A percentile compares a stretch with the other conserved stretches of the same genome.
These are phyloP conservation scores for Acanthosoma haemorrhoidale DNA, from an alignment of 2,888 invertebrate species.

Conservation along the genomic window DNA sequence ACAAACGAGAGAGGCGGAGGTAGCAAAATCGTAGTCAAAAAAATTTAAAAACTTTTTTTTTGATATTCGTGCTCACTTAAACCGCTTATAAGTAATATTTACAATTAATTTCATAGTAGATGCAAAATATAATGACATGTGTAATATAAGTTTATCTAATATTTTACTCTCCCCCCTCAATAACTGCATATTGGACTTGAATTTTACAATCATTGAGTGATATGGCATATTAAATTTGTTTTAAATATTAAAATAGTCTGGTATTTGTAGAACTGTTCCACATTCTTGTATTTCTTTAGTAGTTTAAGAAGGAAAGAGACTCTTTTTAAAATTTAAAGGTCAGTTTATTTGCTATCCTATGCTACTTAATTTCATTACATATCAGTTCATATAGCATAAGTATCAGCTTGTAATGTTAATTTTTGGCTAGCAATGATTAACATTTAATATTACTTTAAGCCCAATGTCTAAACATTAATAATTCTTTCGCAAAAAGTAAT, in stretches of 20 bases:
- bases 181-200: slow-evolving; percentile 40
- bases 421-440: too few species aligned
- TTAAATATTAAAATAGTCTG: slow-evolving; percentile 29
- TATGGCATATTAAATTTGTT: slow-evolving; percentile 35
- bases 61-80: slow-evolving; percentile 39
- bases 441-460: too few species aligned
- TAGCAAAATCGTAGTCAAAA: slow-evolving; percentile 39
- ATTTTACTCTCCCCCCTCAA: slow-evolving; percentile 36
- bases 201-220: slow-evolving; percentile 37
- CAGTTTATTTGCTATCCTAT: background rate
- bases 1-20: slow-evolving; percentile 70
- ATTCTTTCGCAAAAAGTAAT: too few species aligned
- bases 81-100: slow-evolving; percentile 38
- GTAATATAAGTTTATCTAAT: slow-evolving; percentile 32
- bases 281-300: slow-evolving; percentile 32
- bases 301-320: slow-evolving; percentile 8
- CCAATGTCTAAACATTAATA: too few species aligned
- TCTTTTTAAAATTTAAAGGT: background rate
- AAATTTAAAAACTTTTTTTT: slow-evolving; percentile 33
- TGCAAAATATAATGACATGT: slow-evolving; percentile 33
- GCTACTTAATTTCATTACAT: background rate
- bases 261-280: slow-evolving; percentile 36
- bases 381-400: too few species aligned
- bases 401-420: too few species aligned
- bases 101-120: slow-evolving; percentile 34